A percentile compares a stretch with the other conserved stretches of the same genome.
phyloP scores from a whole-genome alignment of 2,888 invertebrate genomes.

The Dichetophora obliterata region DNA sequence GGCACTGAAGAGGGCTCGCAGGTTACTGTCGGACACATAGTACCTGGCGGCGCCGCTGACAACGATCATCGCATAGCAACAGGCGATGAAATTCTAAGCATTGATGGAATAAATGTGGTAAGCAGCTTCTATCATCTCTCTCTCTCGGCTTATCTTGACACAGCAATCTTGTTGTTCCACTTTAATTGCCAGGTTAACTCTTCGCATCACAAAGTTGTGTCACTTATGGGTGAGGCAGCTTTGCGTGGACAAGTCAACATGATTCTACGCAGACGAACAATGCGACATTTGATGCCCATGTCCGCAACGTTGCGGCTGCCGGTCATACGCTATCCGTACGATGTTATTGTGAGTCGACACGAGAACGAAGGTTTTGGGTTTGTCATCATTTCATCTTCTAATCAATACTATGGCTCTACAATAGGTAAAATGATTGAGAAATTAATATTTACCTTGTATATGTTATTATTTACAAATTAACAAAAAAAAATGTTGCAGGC shows the following conservation, averaged over 20 bases:
- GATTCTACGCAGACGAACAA: constrained; percentile 76
- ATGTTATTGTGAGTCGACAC: constrained; percentile 89
- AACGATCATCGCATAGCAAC: constrained; percentile 90
- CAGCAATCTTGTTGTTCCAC: background rate
- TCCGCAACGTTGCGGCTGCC: constrained; percentile 5
- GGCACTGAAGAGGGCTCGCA: constrained; percentile 98
- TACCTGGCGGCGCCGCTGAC: constrained; percentile 94
- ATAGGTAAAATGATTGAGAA: constrained; percentile 75
- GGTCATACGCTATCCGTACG: constrained; percentile 77
- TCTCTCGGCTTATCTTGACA: too few species aligned
- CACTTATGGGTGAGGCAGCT: constrained; percentile 91
- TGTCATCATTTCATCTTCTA: constrained; percentile 96
- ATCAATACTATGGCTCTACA: constrained; percentile 82
- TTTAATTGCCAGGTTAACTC: constrained; percentile 75
- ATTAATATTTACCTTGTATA: too few species aligned
- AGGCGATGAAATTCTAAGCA: constrained; percentile 94
- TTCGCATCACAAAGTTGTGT: constrained; percentile 93
- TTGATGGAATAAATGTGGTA: constrained; percentile 87
- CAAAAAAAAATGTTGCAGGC: constrained; percentile 74
- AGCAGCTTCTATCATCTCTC: constrained; percentile 45
- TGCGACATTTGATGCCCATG: constrained; percentile 34
- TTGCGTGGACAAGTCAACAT: constrained; percentile 88
- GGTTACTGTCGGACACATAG: constrained; percentile 96
- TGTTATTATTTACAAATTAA: too few species aligned
- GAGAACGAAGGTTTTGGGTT: constrained; percentile 99